Percentiles rank a stretch among this genome's conserved stretches.
phyloP scores from a whole-genome alignment of 2,888 invertebrate species.

The Girardia tigrina region DNA sequence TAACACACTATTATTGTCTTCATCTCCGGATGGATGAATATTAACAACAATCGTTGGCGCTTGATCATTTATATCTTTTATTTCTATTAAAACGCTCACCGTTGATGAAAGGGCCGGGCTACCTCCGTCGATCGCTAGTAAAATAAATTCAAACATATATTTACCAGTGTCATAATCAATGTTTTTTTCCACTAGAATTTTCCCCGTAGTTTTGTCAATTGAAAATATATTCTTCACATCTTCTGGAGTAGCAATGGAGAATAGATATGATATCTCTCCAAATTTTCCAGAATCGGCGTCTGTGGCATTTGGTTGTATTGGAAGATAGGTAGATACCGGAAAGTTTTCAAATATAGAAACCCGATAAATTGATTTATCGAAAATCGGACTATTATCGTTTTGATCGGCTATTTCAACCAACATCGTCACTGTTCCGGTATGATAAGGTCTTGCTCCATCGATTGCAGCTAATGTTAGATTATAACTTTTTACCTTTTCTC shows the following conservation, averaged over 20 bases:
- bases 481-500: constrained; percentile 11
- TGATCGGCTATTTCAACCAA: constrained; percentile 27
- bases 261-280: neutral
- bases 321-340: neutral
- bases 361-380: constrained; percentile 2
- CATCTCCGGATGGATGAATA: neutral
- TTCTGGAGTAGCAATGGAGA: constrained; percentile 31
- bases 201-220: constrained; percentile 8
- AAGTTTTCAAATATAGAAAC: constrained; percentile 28
- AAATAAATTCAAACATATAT: constrained; percentile 20
- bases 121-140: constrained; percentile 33
- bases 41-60: constrained; percentile 26
- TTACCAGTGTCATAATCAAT: constrained; percentile 28
- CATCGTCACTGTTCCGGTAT: constrained; percentile 26
- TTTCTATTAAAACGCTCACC: constrained; percentile 32
- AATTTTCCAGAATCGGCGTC: constrained; percentile 26
- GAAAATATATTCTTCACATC: constrained; percentile 18
- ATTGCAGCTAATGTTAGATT: constrained; percentile 31
- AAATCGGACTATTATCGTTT: constrained; percentile 29
- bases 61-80: constrained; percentile 35
- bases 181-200: constrained; percentile 17
- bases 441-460: constrained; percentile 27
- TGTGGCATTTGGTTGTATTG: neutral
- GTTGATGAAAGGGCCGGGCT: constrained; percentile 25
- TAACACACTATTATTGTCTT: neutral